Base-by-base conservation (phyloP, 2,888 invertebrate genomes). In the Deilephila elpenor region DNA sequence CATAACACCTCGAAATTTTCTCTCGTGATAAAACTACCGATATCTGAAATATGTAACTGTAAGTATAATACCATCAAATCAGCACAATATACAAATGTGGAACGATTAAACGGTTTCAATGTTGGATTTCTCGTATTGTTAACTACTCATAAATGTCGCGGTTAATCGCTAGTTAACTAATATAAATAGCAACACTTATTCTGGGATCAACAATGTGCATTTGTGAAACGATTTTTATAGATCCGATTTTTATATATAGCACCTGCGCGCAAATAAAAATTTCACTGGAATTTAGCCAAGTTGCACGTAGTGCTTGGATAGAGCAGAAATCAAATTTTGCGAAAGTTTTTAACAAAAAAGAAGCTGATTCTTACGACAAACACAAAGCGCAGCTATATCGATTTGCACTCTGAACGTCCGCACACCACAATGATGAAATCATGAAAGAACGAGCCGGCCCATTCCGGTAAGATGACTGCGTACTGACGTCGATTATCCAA, bases 211-310 rank as follows among this genome's bases (percentile, higher is more conserved):
- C 25, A 51, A 67, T 44, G 14, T 51, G n/a, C 37, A 64, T 44
- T 20, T 44, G 67, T 67, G 44, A 67, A 44, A 5, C n/a, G 19
- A 67, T 25, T 51, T 25, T 51, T 67, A 67, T 67, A 51, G 25
- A 20, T 37, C 34, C 7, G 29, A 51, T 14, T 67, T 67, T 67
- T 67, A 67, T 67, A 51, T 51, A 67, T 67, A 67, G 67, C 67
- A 67, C 67, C 67, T 67, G 67, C 44, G 64, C 37, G 25, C 51
- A 17, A 67, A 67, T 67, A 67, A 67, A 67, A 67, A 25, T 51
- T 25, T 64, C 44, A 51, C 67, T 67, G 67, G 67, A 67, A 17
- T 51, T 25, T 51, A 20, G 67, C 67, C 67, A 67, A 67, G 51
- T 67, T 51, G 67, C 44, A 67, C 67, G 14, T 5, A 60, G 60